phyloP scores from a whole-genome alignment of 2,113 vertebrate species.

The Aleadryas rufinucha region DNA sequence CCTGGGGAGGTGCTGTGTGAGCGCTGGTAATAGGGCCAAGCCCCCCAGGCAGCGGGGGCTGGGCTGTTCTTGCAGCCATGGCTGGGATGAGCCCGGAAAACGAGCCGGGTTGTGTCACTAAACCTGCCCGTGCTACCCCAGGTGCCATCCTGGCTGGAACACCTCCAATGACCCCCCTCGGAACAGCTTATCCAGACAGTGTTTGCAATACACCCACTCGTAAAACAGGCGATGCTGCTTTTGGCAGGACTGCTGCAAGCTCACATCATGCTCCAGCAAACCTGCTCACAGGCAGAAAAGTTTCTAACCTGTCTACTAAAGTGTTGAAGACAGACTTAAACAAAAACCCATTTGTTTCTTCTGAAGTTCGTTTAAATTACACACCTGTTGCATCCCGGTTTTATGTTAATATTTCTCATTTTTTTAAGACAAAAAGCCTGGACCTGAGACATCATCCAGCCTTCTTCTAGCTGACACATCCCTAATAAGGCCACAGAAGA shows the following conservation, averaged over 20 bases:
- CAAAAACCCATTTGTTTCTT: not conserved
- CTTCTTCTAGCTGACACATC: not conserved
- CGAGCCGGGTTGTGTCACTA: rapidly evolving
- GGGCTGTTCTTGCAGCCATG: rapidly evolving
- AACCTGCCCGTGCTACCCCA: rapidly evolving
- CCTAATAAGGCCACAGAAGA: not conserved
- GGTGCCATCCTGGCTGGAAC: not conserved
- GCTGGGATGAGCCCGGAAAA: not conserved
- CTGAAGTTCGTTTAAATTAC: not conserved
- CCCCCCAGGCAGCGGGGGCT: rapidly evolving
- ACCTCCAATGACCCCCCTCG: not conserved
- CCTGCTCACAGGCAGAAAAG: not conserved
- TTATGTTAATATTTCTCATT: not conserved
- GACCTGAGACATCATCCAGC: not conserved
- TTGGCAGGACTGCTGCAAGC: not conserved
- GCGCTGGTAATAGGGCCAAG: rapidly evolving
- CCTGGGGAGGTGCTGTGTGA: not conserved
- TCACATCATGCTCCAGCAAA: not conserved
- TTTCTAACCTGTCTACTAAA: not conserved
- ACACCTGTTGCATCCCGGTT: not conserved
- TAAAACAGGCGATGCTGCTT: not conserved
- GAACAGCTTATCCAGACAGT: not conserved
- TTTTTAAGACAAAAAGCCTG: not conserved
- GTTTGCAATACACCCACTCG: rapidly evolving
- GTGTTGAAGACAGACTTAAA: not conserved